Percentiles rank a stretch among this genome's conserved stretches.
These are phyloP conservation scores for Balaenoptera acutorostrata DNA, from an alignment of 2,113 vertebrate genomes.

Conservation along the genomic window DNA sequence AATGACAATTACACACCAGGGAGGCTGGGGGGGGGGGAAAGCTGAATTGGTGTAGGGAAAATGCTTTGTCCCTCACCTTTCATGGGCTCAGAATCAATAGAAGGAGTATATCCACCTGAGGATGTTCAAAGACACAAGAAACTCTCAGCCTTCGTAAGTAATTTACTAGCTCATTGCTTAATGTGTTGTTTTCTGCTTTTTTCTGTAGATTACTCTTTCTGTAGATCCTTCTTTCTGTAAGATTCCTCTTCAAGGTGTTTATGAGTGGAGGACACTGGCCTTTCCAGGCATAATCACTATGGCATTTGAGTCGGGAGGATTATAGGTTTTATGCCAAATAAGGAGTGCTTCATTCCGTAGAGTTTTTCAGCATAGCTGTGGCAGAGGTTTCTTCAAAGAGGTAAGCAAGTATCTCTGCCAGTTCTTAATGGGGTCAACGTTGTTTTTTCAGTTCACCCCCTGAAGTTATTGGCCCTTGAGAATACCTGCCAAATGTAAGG, in stretches of 20 bases:
- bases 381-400: background rate
- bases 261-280: background rate
- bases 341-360: background rate
- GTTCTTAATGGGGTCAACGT: background rate
- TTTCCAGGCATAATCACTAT: background rate
- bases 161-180: background rate
- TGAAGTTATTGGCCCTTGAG: background rate
- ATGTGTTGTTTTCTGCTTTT: background rate
- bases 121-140: background rate
- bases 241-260: background rate
- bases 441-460: background rate
- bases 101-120: background rate
- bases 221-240: background rate
- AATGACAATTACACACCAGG: background rate
- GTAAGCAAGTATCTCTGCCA: background rate
- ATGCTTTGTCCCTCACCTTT: background rate
- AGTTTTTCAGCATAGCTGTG: background rate
- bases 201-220: background rate
- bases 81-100: background rate
- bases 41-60: background rate
- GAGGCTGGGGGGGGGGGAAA: accelerated
- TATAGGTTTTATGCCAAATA: background rate
- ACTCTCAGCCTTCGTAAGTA: background rate
- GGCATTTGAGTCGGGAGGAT: background rate
- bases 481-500: background rate